Evolutionary conservation across 2,888 invertebrate species (phyloP).

Genomic region (Rhaphigaster nebulosa): DNA sequence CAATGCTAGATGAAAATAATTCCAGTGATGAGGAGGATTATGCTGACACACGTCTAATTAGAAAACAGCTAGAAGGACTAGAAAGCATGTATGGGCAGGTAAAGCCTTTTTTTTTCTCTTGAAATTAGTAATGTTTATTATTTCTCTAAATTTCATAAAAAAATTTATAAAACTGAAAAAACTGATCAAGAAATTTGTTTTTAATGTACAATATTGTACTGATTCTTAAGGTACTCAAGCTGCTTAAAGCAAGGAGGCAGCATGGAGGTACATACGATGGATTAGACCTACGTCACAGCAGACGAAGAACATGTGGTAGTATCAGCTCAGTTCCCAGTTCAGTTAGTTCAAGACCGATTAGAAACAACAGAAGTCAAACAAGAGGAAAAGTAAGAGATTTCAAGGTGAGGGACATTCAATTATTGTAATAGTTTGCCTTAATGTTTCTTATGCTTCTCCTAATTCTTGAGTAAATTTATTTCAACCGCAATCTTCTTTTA

Average conservation of each 20-base stretch:
- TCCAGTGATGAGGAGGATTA: constrained; percentile 75
- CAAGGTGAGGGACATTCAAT: constrained; percentile 52
- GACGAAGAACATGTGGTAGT: constrained; percentile 79
- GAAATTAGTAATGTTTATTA: neutral
- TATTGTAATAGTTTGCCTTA: neutral
- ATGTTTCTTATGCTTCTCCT: neutral
- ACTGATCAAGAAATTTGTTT: too few relatives aligned
- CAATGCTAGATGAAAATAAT: constrained; percentile 76
- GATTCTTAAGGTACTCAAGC: constrained; percentile 72
- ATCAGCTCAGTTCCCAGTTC: constrained; percentile 88
- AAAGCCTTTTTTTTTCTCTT: constrained; percentile 52
- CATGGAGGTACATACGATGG: constrained; percentile 50
- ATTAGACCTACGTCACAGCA: constrained; percentile 70
- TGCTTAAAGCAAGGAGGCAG: constrained; percentile 74
- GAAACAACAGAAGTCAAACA: constrained; percentile 67
- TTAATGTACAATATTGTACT: neutral
- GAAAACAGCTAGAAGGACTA: constrained; percentile 84
- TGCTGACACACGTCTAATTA: constrained; percentile 80
- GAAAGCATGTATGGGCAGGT: constrained; percentile 92
- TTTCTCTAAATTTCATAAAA: neutral
- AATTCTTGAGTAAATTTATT: too few relatives aligned
- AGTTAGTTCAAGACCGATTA: constrained; percentile 82
- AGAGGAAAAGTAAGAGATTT: constrained; percentile 63
- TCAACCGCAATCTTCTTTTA: too few relatives aligned
- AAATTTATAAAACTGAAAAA: neutral